Evolutionary conservation across 2,113 vertebrate species (phyloP).

Genomic region (Maccullochella peelii): DNA sequence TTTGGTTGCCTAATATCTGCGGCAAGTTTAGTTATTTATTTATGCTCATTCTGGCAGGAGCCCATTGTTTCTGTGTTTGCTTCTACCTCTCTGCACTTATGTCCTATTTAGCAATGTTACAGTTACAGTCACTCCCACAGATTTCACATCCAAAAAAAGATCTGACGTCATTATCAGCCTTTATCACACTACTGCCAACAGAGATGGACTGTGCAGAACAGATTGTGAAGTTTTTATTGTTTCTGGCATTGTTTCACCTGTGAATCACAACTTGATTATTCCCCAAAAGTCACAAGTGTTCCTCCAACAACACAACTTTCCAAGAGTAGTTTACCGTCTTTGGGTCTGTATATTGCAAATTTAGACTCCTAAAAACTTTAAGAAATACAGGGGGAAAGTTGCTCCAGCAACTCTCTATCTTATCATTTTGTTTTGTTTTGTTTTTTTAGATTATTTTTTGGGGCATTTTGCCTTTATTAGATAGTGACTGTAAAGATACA

Average conservation of each 20-base stretch:
- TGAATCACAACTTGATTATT: slow-evolving; percentile 25
- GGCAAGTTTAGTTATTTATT: background rate
- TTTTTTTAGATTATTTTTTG: too few species aligned
- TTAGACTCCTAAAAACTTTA: background rate
- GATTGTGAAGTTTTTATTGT: slow-evolving; percentile 22
- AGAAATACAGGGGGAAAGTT: background rate
- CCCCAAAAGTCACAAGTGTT: slow-evolving; percentile 13
- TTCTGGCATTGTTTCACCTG: slow-evolving; percentile 30
- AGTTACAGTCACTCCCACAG: background rate
- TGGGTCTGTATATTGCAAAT: slow-evolving; percentile 18
- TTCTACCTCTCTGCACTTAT: slow-evolving; percentile 5
- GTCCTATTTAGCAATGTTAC: background rate
- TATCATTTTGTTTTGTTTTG: background rate
- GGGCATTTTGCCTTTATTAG: background rate
- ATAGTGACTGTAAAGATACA: slow-evolving; percentile 6
- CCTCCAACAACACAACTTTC: slow-evolving; percentile 1
- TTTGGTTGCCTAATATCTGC: slow-evolving; percentile 9
- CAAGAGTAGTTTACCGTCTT: background rate
- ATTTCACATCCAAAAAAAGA: slow-evolving; percentile 12
- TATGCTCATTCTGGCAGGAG: background rate
- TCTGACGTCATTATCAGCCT: slow-evolving; percentile 8
- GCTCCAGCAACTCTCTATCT: background rate
- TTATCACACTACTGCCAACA: slow-evolving; percentile 11
- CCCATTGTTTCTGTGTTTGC: background rate
- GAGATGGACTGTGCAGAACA: slow-evolving; percentile 19